Evolutionary conservation across 2,113 vertebrate genomes (phyloP).

Genomic region (Neodontobutis hainanensis): DNA sequence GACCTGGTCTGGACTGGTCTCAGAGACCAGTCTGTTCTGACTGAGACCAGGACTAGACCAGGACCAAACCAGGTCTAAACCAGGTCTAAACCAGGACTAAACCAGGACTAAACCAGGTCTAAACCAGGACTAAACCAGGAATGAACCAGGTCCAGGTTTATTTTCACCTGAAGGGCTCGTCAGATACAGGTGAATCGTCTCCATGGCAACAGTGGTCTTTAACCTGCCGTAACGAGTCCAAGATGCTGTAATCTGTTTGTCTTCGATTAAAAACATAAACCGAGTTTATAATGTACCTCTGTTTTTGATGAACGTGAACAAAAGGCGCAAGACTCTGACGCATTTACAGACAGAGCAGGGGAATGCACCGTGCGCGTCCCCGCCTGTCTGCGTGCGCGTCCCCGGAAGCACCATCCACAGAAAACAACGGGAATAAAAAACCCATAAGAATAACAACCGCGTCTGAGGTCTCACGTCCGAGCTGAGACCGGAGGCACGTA

Average conservation of each 20-base stretch:
- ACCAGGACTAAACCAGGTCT: not conserved
- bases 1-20: no score
- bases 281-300: not conserved
- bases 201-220: no score
- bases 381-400: not conserved
- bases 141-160: not conserved
- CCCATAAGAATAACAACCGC: not conserved
- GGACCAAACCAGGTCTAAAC: not conserved
- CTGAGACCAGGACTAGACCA: not conserved
- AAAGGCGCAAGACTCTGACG: not conserved
- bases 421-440: not conserved
- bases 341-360: not conserved
- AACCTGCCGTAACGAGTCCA: no score
- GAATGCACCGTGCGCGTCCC: slow-evolving; percentile 9
- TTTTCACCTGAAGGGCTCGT: no score
- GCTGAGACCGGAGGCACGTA: not conserved
- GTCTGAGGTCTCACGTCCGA: not conserved
- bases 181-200: no score
- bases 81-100: not conserved
- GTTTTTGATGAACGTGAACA: not conserved
- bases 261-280: no score
- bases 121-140: not conserved
- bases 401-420: not conserved
- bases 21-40: no score
- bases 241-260: no score